Conservation (phyloP, 2,113 vertebrate species). For the Nicator chloris region DNA sequence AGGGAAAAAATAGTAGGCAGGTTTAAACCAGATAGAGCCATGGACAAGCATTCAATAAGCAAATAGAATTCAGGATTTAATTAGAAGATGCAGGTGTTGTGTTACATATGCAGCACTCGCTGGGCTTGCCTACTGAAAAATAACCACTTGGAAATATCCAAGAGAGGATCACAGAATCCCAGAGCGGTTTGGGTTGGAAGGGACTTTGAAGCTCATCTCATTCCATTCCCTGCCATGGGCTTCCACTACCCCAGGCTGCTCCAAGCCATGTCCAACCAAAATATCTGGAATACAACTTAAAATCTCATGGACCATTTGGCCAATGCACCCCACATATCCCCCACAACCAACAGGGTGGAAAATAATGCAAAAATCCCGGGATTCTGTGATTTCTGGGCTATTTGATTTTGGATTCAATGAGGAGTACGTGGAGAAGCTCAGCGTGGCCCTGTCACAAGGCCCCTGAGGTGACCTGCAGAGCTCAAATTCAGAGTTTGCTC, state of each 20-base stretch:
- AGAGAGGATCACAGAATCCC: neutral
- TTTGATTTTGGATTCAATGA: neutral
- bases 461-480: neutral
- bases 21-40: neutral
- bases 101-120: accelerated
- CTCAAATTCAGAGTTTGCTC: accelerated
- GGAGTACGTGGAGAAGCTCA: neutral
- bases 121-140: neutral
- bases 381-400: neutral
- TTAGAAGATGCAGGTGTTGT: neutral
- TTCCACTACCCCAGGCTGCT: neutral
- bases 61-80: neutral
- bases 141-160: neutral
- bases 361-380: neutral
- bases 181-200: neutral
- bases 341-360: neutral
- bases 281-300: neutral
- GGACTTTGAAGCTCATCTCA: neutral
- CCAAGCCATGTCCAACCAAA: neutral
- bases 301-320: accelerated
- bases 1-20: neutral
- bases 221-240: neutral
- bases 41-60: neutral
- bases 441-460: accelerated
- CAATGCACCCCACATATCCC: accelerated